Evolutionary conservation across 2,888 invertebrate genomes (phyloP), one percentile per base, ranked within the genome.

Genomic region (Napeogenes sylphis): DNA sequence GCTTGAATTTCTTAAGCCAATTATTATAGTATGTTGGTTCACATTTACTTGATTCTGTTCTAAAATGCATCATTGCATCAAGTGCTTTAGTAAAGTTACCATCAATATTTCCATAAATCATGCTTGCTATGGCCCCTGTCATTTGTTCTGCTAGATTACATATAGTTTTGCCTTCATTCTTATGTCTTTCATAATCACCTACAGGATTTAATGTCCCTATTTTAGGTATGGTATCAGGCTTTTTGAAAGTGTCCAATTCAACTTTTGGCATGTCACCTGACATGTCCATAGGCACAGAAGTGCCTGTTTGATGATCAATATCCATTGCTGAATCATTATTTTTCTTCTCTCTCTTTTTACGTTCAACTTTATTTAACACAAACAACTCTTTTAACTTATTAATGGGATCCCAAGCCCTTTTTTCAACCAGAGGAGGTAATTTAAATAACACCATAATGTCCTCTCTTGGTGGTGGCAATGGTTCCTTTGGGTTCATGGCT

Each of bases 121-220:
- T 70, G 64, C 79, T 83, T 71, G 91, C 88, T 65, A 91, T 85
- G 0, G 83, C 86, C 61, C 80, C 81, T 45, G 75, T 73, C 80
- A 91, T 83, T 71, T 85, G 81, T 60, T 75, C 58, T 55, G 78
- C 73, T 2, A 91, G 68, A 2, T 84, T 82, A 54, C 61, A 65
- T 4, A 85, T 66, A 33, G 78, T 67, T 65, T 83, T 85, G 12
- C 87, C 91, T 70, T 80, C 75, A 13, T 76, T 75, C 57, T 84
- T 78, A 61, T 94, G 83, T 30, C 75, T 73, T 66, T 80, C 80
- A 70, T 92, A 95, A 76, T 95, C 94, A 60, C 89, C 87, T 4
- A 92, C 86, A 0, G 95, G 94, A 42, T 91, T 91, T 2, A 92
- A 76, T 6, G 93, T 92, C 0, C 94, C 92, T 59, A 95, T 92